Base-by-base conservation (phyloP, 2,797 vertebrate genomes). In the Lacerta agilis region DNA sequence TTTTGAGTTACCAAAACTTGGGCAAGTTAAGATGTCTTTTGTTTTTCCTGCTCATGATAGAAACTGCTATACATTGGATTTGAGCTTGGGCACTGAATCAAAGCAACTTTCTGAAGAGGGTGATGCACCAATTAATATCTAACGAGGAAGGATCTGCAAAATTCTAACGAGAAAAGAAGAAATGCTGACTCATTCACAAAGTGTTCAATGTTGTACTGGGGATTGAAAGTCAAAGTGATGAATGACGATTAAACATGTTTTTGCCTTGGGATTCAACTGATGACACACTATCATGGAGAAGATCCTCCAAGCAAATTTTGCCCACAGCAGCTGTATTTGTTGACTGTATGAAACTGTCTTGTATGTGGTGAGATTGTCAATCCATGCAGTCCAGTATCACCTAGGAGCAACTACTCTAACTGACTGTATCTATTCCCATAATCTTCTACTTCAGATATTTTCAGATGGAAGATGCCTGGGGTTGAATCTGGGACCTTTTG, bases 151-250 rank as follows among this genome's bases (percentile, higher is more conserved):
- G 5, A 17, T 41, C 2, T 27, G 29, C 5, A 25, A 49, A 45
- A 55, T 55, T 36, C 69, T 73, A 38, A 58, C 8, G 1, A 73
- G 36, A 49, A 72, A 55, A 49, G 20, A 67, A 41, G 23, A 73
- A 73, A 18, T 18, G 3, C 45, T 83, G 55, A 33, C 45, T 58
- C 36, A 2, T 73, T 78, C 33, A 79, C 49, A 89, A 0, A 0
- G 27, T 58, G 27, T 8, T 85, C 88, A 94, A 83, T 86, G 86
- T 86, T 78, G n/a, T 89, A 76, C 8, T 0, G 0, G 73, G 8
- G 0, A 2, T 82, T 41, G 81, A 89, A 87, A 91, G 79, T 85
- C 58, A 64, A 58, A 38, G 4, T 81, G 55, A 43, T 55, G 49
- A 94, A 20, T 36, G 1, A 45, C 75, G 80, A 85, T 85, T 0